Percentiles rank a stretch among this genome's conserved stretches.
phyloP scores from a whole-genome alignment of 2,113 vertebrate species.

The Melanotaenia duboulayi region DNA sequence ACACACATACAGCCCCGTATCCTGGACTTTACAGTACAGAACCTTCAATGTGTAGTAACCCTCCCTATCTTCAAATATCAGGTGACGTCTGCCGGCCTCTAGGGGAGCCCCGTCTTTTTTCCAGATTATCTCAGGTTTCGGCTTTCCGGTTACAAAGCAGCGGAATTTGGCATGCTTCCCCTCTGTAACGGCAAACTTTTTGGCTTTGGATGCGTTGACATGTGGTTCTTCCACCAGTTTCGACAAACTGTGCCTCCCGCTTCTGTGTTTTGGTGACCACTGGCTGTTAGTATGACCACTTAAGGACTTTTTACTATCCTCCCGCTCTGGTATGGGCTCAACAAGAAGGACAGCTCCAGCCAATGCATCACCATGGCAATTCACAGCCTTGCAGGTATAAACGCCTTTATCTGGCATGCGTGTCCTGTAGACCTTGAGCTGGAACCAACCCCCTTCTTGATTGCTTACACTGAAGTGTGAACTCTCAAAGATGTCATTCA shows the following conservation, averaged over 20 bases:
- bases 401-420: slow-evolving; percentile 90
- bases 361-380: slow-evolving; percentile 81
- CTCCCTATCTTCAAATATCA: slow-evolving; percentile 93
- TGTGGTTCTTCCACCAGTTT: slow-evolving; percentile 50
- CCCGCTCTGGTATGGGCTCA: slow-evolving; percentile 70
- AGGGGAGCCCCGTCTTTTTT: slow-evolving; percentile 88
- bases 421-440: slow-evolving; percentile 84
- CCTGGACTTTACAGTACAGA: slow-evolving; percentile 92
- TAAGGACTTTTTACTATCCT: slow-evolving; percentile 51
- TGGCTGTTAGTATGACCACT: slow-evolving; percentile 51
- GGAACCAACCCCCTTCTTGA: slow-evolving; percentile 84
- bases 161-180: slow-evolving; percentile 98
- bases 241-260: slow-evolving; percentile 44
- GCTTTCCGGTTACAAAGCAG: slow-evolving; percentile 94
- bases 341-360: slow-evolving; percentile 92
- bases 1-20: slow-evolving; percentile 92
- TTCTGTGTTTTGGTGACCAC: slow-evolving; percentile 60
- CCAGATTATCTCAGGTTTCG: slow-evolving; percentile 96
- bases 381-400: slow-evolving; percentile 90
- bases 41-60: slow-evolving; percentile 97
- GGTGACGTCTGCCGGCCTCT: slow-evolving; percentile 84
- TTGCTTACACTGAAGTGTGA: slow-evolving; percentile 85
- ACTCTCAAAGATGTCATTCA: slow-evolving; percentile 91
- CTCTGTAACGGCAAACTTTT: slow-evolving; percentile 87
- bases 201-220: slow-evolving; percentile 79